phyloP scores from a whole-genome alignment of 2,113 vertebrate genomes.

The Pseudorectes ferrugineus region DNA sequence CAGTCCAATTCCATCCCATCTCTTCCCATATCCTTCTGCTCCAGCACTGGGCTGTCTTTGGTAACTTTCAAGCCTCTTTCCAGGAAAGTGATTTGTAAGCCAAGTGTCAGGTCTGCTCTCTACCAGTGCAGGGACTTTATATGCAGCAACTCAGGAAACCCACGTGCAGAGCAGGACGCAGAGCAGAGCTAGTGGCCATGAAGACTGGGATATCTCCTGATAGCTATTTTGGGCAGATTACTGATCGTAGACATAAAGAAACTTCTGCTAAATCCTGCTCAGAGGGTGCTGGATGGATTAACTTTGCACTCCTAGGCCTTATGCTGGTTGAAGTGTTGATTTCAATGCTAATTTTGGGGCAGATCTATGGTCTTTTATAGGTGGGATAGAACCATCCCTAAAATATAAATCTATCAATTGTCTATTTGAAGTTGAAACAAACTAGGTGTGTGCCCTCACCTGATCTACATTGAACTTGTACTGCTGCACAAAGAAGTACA shows the following conservation, averaged over 20 bases:
- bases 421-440: not conserved
- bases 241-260: not conserved
- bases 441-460: not conserved
- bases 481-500: not conserved
- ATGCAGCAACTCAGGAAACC: accelerated
- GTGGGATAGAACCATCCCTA: not conserved
- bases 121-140: not conserved
- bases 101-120: not conserved
- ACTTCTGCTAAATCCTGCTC: not conserved
- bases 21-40: not conserved
- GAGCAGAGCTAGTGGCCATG: not conserved
- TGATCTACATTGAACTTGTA: accelerated
- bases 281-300: not conserved
- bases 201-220: not conserved
- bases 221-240: not conserved
- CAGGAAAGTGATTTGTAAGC: not conserved
- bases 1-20: too few species aligned
- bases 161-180: not conserved
- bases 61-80: not conserved
- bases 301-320: not conserved
- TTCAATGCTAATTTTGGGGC: not conserved
- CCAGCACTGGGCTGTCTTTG: not conserved
- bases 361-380: not conserved
- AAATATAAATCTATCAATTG: not conserved
- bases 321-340: not conserved